A percentile compares a stretch with the other conserved stretches of the same genome.
These are phyloP conservation scores for Anhinga rufa DNA, from an alignment of 2,113 vertebrate genomes.

Conservation along the genomic window DNA sequence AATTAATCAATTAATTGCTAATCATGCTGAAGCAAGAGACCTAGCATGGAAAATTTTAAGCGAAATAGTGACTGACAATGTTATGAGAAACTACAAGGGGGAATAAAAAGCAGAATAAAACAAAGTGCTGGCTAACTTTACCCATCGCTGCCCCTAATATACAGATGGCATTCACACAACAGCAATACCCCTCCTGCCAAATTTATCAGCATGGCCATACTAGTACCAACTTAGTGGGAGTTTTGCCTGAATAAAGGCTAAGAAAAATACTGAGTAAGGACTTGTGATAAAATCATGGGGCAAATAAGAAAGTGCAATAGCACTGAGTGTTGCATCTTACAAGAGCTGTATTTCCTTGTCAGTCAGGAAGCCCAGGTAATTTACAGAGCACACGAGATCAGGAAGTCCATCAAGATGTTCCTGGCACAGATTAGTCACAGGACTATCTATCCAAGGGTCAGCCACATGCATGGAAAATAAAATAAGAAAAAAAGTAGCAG, in stretches of 20 bases:
- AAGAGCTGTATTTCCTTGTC: neutral
- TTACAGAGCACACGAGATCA: neutral
- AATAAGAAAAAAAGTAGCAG: neutral
- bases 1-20: neutral
- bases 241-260: neutral
- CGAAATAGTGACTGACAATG: neutral
- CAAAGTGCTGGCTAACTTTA: neutral
- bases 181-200: neutral
- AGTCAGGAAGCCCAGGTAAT: neutral
- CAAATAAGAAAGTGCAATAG: neutral
- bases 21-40: neutral
- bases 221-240: neutral
- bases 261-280: neutral
- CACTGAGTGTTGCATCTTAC: neutral
- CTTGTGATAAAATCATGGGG: neutral
- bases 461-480: constrained; percentile 32
- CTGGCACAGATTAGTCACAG: constrained; percentile 48
- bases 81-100: neutral
- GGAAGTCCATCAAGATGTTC: constrained; percentile 50
- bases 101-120: neutral
- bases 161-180: neutral
- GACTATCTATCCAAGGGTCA: constrained; percentile 45
- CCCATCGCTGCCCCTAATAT: neutral
- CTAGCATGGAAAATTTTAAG: neutral
- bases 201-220: neutral